These are phyloP conservation scores for Spinus pinus DNA, from an alignment of 2,797 vertebrate genomes.

Conservation along the genomic window DNA sequence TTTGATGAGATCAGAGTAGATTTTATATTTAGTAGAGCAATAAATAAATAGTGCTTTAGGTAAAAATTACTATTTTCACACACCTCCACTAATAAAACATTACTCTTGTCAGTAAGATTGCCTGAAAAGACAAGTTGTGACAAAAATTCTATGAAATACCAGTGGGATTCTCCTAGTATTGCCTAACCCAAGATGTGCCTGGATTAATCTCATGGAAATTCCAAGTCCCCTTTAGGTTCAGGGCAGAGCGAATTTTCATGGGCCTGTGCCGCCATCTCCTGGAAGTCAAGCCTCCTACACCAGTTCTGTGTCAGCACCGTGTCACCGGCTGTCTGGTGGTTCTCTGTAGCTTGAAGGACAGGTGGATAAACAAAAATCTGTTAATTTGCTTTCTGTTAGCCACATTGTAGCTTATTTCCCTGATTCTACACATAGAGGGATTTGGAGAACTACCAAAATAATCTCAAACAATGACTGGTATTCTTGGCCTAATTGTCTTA, in stretches of 20 bases:
- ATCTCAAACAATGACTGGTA: background rate
- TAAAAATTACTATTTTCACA: background rate
- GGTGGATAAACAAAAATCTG: background rate
- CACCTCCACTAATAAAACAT: background rate
- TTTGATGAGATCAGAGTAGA: background rate
- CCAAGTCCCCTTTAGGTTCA: fast-evolving
- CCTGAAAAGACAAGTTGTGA: background rate
- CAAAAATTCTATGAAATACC: background rate
- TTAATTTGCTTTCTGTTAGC: background rate
- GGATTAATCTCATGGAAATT: background rate
- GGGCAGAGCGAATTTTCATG: fast-evolving
- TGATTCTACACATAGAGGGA: background rate
- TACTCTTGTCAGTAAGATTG: background rate
- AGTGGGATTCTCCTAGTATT: background rate
- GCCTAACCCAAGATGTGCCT: background rate
- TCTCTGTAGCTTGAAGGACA: background rate
- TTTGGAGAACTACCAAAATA: background rate
- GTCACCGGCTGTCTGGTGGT: background rate
- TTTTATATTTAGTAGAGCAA: background rate
- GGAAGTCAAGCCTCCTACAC: fast-evolving
- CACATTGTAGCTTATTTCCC: background rate
- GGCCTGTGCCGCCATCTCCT: background rate
- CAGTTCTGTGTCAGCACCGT: fast-evolving
- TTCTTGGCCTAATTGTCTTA: background rate
- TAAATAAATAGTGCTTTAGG: background rate